Conservation (phyloP, 2,113 vertebrate species). For the Burhinus oedicnemus region DNA sequence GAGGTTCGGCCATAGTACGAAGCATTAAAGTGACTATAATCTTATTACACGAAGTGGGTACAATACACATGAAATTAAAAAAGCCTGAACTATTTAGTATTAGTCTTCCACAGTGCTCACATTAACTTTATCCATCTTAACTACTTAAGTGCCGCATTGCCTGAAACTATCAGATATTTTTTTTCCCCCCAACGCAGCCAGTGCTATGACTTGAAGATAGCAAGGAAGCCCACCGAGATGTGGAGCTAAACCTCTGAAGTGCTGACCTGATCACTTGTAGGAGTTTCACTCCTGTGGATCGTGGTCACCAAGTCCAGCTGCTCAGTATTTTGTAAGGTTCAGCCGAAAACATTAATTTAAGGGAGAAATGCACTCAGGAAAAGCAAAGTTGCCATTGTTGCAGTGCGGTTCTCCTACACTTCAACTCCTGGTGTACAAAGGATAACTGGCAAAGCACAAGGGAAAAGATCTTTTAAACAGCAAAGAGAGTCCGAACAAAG, state of each 20-base stretch:
- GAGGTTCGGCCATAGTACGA: neutral
- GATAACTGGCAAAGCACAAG: neutral
- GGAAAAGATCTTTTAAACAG: neutral
- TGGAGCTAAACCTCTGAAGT: neutral
- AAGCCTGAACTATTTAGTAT: neutral
- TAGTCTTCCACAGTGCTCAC: neutral
- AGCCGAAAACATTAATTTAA: neutral
- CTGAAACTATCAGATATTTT: neutral
- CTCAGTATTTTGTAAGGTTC: neutral
- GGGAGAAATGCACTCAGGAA: neutral
- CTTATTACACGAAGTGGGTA: rapidly evolving
- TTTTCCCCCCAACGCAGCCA: too few species aligned
- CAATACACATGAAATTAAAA: neutral
- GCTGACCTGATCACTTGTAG: neutral
- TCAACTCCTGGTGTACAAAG: neutral
- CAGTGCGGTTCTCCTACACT: neutral
- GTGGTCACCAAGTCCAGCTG: rapidly evolving
- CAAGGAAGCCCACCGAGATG: rapidly evolving
- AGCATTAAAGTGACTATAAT: neutral
- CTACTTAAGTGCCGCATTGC: neutral
- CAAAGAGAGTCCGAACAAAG: neutral
- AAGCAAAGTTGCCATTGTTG: neutral
- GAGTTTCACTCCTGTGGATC: neutral
- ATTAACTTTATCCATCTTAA: neutral
- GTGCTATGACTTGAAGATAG: neutral